phyloP scores from a whole-genome alignment of 2,113 vertebrate genomes.

The Noctilio leporinus region DNA sequence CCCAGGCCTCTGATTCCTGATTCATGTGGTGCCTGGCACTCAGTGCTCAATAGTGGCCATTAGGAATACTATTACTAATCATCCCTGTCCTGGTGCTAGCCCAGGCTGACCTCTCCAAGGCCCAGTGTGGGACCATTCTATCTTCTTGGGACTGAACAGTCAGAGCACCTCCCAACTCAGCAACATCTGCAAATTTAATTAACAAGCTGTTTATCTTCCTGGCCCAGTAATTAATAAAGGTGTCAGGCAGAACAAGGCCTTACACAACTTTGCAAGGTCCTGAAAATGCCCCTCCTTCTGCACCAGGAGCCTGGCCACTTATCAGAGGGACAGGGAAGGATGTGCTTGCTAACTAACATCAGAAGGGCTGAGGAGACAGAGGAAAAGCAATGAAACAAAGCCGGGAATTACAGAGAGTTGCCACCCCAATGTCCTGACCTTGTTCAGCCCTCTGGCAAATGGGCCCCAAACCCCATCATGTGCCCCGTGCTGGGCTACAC shows the following conservation, averaged over 20 bases:
- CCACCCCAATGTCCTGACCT: neutral
- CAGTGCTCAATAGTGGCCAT: neutral
- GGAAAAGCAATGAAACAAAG: too few species aligned
- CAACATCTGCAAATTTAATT: conserved; percentile 71
- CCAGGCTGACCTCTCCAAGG: neutral
- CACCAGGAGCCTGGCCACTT: neutral
- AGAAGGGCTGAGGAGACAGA: neutral
- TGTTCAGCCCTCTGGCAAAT: accelerated
- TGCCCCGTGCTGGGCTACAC: accelerated
- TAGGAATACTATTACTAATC: neutral
- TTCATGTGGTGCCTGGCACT: neutral
- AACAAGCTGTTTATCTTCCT: conserved; percentile 67
- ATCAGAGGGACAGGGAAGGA: neutral
- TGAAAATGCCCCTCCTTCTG: conserved; percentile 4
- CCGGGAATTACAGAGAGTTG: neutral
- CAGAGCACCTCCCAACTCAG: conserved; percentile 47
- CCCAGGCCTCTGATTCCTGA: neutral
- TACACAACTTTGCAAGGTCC: conserved; percentile 9
- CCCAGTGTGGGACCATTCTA: neutral
- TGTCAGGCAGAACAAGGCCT: conserved; percentile 59
- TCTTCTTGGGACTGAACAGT: conserved; percentile 30
- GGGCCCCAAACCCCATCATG: accelerated
- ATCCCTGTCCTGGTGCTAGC: neutral
- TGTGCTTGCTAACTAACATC: neutral
- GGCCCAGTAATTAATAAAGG: conserved; percentile 67